Percentiles rank a stretch among this genome's conserved stretches.
phyloP scores from a whole-genome alignment of 2,113 vertebrate genomes.

The Orthonyx spaldingii region DNA sequence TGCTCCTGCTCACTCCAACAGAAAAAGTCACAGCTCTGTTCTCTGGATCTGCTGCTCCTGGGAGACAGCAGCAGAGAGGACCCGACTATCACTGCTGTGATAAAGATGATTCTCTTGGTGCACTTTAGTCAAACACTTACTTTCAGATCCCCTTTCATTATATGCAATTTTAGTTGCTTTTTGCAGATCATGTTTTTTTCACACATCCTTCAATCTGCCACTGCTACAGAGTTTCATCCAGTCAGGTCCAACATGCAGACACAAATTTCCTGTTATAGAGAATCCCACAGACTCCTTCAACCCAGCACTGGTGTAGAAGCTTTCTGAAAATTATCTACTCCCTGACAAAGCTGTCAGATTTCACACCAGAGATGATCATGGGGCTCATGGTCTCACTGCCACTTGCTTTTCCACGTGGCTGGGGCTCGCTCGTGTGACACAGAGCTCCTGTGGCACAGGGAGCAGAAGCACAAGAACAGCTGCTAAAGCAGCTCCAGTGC shows the following conservation, averaged over 20 bases:
- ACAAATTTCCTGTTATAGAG: not conserved
- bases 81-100: not conserved
- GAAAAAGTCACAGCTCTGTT: not conserved
- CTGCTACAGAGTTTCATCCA: not conserved
- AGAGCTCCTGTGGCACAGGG: not conserved
- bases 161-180: not conserved
- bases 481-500: not conserved
- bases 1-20: not conserved
- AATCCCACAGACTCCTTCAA: not conserved
- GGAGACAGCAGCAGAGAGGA: not conserved
- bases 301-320: not conserved
- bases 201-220: not conserved
- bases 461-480: not conserved
- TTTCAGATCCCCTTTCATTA: not conserved
- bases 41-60: not conserved
- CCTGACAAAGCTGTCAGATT: not conserved
- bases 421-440: not conserved
- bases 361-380: not conserved
- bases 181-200: not conserved
- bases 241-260: not conserved
- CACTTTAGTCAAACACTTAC: not conserved
- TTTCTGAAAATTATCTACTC: not conserved
- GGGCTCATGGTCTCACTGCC: rapidly evolving
- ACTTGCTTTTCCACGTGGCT: not conserved
- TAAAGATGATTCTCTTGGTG: not conserved